A percentile compares a stretch with the other conserved stretches of the same genome.
These are phyloP conservation scores for Danio albolineatus DNA, from an alignment of 2,797 vertebrate species.

Conservation along the genomic window DNA sequence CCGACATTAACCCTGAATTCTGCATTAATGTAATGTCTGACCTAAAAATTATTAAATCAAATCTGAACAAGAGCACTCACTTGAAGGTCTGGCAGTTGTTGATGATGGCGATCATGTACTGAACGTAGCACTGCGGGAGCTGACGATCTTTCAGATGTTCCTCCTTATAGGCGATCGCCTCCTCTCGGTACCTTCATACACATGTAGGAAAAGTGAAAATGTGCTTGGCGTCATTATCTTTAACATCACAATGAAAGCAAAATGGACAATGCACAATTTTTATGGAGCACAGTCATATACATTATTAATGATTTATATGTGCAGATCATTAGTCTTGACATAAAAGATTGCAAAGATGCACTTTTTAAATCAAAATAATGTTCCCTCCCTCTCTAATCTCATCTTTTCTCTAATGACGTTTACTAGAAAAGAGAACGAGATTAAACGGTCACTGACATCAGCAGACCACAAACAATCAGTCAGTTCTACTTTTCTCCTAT, in stretches of 20 bases:
- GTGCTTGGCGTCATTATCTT: neutral
- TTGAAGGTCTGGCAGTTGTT: conserved; percentile 99
- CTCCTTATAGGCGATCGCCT: conserved; percentile 88
- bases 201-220: neutral
- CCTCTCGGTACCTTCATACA: conserved; percentile 87
- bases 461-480: no score
- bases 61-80: conserved; percentile 71
- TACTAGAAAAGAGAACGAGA: no score
- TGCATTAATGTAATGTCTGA: neutral
- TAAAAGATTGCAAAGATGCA: no score
- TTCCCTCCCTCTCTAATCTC: no score
- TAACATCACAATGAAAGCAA: neutral
- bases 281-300: no score
- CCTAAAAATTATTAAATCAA: neutral
- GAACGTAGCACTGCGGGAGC: conserved; percentile 92
- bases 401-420: no score
- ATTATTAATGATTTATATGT: no score
- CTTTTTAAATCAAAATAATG: no score
- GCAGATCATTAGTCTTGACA: no score
- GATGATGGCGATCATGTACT: conserved; percentile 96
- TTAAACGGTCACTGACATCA: no score
- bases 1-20: neutral
- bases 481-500: no score
- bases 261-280: neutral
- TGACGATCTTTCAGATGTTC: conserved; percentile 91